Percentiles rank a stretch among this genome's conserved stretches.
These are phyloP conservation scores for Bhutanitis thaidina DNA, from an alignment of 2,888 invertebrate genomes.

Conservation along the genomic window DNA sequence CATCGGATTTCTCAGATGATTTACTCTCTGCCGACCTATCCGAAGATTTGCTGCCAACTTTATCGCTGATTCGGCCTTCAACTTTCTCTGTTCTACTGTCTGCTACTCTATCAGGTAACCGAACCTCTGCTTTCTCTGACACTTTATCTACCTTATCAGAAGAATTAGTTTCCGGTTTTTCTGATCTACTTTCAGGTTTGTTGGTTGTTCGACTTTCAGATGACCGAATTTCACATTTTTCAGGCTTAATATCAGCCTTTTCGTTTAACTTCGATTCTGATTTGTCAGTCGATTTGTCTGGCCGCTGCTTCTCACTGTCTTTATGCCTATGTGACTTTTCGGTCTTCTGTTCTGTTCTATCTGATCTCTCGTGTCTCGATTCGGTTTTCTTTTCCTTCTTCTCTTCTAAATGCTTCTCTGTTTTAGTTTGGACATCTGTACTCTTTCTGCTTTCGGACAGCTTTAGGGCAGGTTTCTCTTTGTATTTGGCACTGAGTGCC, in stretches of 20 bases:
- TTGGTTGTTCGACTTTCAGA: constrained; percentile 21
- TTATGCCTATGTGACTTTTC: constrained; percentile 43
- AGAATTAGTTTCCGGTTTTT: constrained; percentile 22
- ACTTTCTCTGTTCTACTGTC: constrained; percentile 16
- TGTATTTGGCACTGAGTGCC: constrained; percentile 66
- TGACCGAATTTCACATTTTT: constrained; percentile 19
- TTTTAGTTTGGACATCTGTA: constrained; percentile 46
- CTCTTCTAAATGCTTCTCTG: constrained; percentile 44
- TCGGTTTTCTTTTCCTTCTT: constrained; percentile 41
- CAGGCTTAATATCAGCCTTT: constrained; percentile 8
- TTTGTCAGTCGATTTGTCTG: constrained; percentile 24
- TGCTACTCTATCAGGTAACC: constrained; percentile 5
- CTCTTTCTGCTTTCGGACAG: constrained; percentile 55
- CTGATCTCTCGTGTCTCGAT: constrained; percentile 35
- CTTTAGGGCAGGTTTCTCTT: constrained; percentile 58
- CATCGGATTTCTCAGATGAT: no score
- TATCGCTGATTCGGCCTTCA: constrained; percentile 14
- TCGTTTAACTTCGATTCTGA: constrained; percentile 11
- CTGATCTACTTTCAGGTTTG: constrained; percentile 25
- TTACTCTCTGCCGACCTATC: constrained; percentile 34
- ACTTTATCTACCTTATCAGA: constrained; percentile 21
- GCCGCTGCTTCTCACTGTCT: constrained; percentile 33
- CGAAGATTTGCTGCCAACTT: constrained; percentile 27
- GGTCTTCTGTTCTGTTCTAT: constrained; percentile 30
- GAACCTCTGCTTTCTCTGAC: neutral